These are phyloP conservation scores for Colaptes auratus DNA, from an alignment of 2,113 vertebrate genomes.

Conservation along the genomic window DNA sequence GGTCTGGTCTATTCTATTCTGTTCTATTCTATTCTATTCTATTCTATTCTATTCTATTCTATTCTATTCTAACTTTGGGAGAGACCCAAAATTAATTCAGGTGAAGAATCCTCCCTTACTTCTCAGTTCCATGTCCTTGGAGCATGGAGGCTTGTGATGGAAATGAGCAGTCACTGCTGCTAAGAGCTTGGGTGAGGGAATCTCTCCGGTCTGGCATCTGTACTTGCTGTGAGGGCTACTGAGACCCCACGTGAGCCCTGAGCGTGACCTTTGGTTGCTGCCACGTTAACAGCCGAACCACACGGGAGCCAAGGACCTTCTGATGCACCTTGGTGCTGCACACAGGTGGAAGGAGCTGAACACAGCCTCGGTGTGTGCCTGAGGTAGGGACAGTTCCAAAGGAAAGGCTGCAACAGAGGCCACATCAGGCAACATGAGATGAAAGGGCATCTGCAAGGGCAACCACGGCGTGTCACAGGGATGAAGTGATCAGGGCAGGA, in stretches of 20 bases:
- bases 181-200: background rate
- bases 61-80: background rate
- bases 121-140: background rate
- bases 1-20: no score
- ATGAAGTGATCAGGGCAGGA: background rate
- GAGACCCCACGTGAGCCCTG: background rate
- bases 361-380: background rate
- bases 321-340: background rate
- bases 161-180: background rate
- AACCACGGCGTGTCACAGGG: rapidly evolving
- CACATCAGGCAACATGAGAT: background rate
- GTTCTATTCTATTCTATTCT: no score
- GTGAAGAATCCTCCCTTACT: background rate
- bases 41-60: no score
- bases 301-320: background rate
- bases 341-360: background rate
- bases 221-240: background rate
- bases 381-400: background rate
- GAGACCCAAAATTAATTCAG: background rate
- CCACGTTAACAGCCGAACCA: background rate
- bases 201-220: background rate
- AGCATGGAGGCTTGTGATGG: background rate
- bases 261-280: background rate
- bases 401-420: background rate
- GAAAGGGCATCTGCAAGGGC: background rate